phyloP scores from a whole-genome alignment of 2,797 vertebrate genomes.

The Syngnathus acus region DNA sequence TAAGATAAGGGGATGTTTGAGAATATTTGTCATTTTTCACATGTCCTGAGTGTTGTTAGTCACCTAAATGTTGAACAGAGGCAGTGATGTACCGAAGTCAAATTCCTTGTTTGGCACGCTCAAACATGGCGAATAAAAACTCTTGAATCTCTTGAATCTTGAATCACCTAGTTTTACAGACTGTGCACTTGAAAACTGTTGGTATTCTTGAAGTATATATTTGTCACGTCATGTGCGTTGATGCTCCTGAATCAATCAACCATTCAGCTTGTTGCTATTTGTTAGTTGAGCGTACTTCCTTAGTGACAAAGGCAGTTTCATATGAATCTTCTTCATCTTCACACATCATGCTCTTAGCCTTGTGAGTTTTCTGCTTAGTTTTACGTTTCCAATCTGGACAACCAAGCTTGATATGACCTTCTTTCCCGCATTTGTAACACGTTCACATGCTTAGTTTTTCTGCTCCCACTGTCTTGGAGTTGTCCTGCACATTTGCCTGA shows the following conservation, averaged over 20 bases:
- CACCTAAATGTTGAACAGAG: too few relatives aligned
- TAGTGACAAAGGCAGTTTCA: constrained; percentile 17
- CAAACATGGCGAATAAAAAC: too few relatives aligned
- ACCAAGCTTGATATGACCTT: neutral
- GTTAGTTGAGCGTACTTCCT: constrained; percentile 5
- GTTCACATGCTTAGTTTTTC: neutral
- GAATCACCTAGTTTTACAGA: too few relatives aligned
- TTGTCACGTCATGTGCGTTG: neutral
- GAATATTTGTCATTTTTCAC: too few relatives aligned
- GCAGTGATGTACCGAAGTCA: too few relatives aligned
- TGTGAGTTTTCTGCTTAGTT: constrained; percentile 10
- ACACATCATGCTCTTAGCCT: constrained; percentile 4
- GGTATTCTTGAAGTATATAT: too few relatives aligned
- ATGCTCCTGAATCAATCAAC: constrained; percentile 33
- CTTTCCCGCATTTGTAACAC: neutral
- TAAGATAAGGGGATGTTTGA: too few relatives aligned
- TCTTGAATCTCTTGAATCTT: too few relatives aligned
- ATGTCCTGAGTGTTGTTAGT: too few relatives aligned
- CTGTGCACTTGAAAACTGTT: too few relatives aligned
- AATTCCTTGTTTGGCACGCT: too few relatives aligned
- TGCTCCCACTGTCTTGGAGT: neutral
- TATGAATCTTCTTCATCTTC: constrained; percentile 4
- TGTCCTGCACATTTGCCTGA: neutral
- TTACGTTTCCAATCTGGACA: constrained; percentile 17
- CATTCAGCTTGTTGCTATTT: constrained; percentile 6